Base-by-base conservation (phyloP, 2,888 invertebrate species). In the Protophormia terraenovae region DNA sequence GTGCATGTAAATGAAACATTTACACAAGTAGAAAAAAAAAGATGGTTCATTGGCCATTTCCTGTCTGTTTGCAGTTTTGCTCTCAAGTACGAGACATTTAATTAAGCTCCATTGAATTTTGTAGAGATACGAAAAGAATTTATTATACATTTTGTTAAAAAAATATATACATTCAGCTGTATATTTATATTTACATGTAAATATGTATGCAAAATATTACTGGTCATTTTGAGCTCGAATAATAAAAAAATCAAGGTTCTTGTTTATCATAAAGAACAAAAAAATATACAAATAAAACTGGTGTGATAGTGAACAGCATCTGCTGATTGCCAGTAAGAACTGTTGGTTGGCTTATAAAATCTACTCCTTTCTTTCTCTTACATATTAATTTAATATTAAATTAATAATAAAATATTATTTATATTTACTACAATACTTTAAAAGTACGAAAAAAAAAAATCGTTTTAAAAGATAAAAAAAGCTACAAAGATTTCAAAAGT, bases 91-190 rank as follows among this genome's bases (percentile, higher is more conserved):
- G 19, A 62, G 45, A 62, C 19, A 35, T 69, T 81, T 69, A 85
- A 85, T 85, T 84, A 81, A 85, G 73, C 55, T 72, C 16, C 67
- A 84, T 81, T 84, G 81, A 77, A 77, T 62, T 69, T 66, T 27
- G 14, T 7, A 19, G 12, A 32, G 73, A 58, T 35, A 5, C 24
- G 60, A 32, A 32, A 10, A 58, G 71, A 69, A 71, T 66, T 55
- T 24, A 66, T 4, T 72, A 73, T n/a, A n/a, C n/a, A 14, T 29
- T 50, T 35, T 14, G 35, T 66, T 32, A 14, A 19, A 29, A 71
- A 67, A 45, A 16, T 12, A 47, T 47, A 19, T 8, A 50, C 4
- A 50, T 50, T 8, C 50, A 67, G n/a, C n/a, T n/a, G n/a, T 22
- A 32, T 27, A 38, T n/a, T n/a, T n/a, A n/a, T n/a, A 38, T 16